Evolutionary conservation across 2,113 vertebrate species (phyloP).

Genomic region (Glaucidium brasilianum): DNA sequence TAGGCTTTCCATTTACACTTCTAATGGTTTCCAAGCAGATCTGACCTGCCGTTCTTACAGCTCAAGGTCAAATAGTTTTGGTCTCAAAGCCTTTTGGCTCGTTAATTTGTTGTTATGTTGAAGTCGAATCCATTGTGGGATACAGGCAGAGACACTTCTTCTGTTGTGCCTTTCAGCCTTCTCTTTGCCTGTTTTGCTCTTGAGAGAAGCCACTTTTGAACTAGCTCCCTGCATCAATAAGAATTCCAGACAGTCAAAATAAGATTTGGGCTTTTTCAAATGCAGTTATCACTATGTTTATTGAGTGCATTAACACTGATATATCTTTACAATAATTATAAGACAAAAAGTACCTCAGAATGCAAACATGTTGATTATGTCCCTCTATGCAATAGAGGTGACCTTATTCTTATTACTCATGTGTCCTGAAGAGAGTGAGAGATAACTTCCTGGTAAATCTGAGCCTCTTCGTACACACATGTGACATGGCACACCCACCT

Average conservation of each 20-base stretch:
- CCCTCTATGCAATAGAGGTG: not conserved
- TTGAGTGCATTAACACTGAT: not conserved
- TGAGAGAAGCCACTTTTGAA: constrained; percentile 34
- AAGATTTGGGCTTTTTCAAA: not conserved
- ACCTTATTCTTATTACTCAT: not conserved
- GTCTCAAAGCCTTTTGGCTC: not conserved
- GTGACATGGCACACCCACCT: not conserved
- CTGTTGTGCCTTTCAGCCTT: constrained; percentile 36
- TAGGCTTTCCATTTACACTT: not conserved
- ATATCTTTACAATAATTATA: not conserved
- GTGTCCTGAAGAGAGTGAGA: not conserved
- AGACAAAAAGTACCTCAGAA: not conserved
- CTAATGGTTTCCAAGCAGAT: not conserved
- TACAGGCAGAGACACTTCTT: not conserved
- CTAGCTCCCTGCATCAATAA: constrained; percentile 16
- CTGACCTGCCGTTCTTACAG: not conserved
- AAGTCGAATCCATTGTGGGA: constrained; percentile 26
- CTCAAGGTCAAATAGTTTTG: not conserved
- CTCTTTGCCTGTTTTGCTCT: not conserved
- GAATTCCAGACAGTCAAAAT: not conserved
- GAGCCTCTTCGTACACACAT: accelerated
- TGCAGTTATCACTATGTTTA: not conserved
- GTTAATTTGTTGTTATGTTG: not conserved
- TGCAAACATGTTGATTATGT: not conserved
- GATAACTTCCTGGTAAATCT: not conserved